These are phyloP conservation scores for Bombus ignitus DNA, from an alignment of 1,140 invertebrate genomes.

Conservation along the genomic window DNA sequence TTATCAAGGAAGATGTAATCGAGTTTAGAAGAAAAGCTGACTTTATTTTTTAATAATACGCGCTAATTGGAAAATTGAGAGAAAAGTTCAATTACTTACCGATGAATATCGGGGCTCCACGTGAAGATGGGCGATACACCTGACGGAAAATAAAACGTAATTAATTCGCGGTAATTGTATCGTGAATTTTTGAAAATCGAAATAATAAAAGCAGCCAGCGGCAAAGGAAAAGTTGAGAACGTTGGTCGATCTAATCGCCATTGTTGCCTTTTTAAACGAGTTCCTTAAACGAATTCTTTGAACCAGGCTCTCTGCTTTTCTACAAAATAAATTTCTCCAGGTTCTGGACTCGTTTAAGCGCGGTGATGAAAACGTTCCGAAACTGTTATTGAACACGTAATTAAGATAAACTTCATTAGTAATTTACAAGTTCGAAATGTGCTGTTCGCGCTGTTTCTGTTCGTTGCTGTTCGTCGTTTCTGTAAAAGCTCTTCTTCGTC, in stretches of 20 bases:
- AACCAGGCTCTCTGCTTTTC: too few species aligned
- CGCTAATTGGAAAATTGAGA: not conserved
- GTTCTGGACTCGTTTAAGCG: not conserved
- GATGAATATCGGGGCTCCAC: conserved; percentile 17
- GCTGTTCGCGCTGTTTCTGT: too few species aligned
- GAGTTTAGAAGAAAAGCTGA: not conserved
- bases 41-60: not conserved
- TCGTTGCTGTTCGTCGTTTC: not conserved
- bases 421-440: not conserved
- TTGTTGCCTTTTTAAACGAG: not conserved
- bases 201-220: not conserved
- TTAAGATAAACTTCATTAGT: not conserved
- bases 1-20: not conserved
- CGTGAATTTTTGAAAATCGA: not conserved
- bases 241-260: not conserved
- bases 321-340: not conserved
- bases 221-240: too few species aligned
- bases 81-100: conserved; percentile 31
- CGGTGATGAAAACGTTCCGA: not conserved
- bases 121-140: conserved; percentile 20
- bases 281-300: too few species aligned
- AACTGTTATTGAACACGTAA: not conserved
- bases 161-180: not conserved
- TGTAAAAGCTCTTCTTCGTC: not conserved
- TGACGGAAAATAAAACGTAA: not conserved